phyloP scores from a whole-genome alignment of 2,113 vertebrate genomes.

The Ceyx melanurus region DNA sequence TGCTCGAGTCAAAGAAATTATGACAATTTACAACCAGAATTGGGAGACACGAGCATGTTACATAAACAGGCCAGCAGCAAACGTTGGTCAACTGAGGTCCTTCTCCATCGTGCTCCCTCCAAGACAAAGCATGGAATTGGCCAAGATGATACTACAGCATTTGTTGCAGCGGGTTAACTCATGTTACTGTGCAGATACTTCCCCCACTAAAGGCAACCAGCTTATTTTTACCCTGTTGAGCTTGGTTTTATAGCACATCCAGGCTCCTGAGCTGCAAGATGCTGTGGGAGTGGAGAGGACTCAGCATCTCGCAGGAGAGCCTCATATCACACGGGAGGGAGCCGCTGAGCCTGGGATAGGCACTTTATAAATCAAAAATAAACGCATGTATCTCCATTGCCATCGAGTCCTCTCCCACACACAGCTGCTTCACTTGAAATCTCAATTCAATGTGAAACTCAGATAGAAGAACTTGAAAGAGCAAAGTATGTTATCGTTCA shows the following conservation, averaged over 20 bases:
- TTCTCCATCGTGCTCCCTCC: not conserved
- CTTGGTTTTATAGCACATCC: conserved; percentile 7
- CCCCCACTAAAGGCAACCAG: not conserved
- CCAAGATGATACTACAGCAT: not conserved
- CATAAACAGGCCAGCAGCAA: not conserved
- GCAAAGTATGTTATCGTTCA: conserved; percentile 38
- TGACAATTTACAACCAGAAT: not conserved
- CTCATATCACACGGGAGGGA: conserved; percentile 45
- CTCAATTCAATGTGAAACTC: conserved; percentile 44
- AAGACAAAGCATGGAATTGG: accelerated
- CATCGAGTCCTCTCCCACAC: conserved; percentile 66
- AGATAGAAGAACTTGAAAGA: conserved; percentile 61
- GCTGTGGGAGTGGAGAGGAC: conserved; percentile 58
- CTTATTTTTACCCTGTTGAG: conserved; percentile 23
- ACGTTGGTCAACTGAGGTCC: not conserved
- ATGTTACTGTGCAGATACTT: not conserved
- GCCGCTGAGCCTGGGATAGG: conserved; percentile 57
- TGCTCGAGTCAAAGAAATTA: not conserved
- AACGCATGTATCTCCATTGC: conserved; percentile 50
- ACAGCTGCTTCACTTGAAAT: conserved; percentile 69
- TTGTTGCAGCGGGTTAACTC: not conserved
- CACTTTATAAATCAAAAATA: conserved; percentile 69
- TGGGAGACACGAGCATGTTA: accelerated
- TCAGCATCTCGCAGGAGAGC: conserved; percentile 38
- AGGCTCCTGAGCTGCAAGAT: conserved; percentile 39